A percentile compares a stretch with the other conserved stretches of the same genome.
Evolutionary conservation across 2,113 vertebrate genomes (phyloP).

Genomic region (Chamaetylas fuelleborni): DNA sequence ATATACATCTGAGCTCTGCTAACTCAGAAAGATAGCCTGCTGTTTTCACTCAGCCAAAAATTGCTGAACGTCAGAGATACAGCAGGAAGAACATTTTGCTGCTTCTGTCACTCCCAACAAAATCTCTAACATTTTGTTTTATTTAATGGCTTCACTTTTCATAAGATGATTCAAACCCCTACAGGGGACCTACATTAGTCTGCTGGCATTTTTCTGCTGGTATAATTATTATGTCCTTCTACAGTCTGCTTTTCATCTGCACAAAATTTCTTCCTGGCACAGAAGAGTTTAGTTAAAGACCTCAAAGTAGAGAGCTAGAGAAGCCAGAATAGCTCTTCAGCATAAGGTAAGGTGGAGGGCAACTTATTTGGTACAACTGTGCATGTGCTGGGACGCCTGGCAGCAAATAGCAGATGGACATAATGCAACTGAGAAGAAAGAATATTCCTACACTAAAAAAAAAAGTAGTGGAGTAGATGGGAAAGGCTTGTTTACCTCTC

Average conservation of each 20-base stretch:
- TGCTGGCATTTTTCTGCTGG: conserved; percentile 56
- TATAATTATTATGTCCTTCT: conserved; percentile 51
- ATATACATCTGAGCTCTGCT: neutral
- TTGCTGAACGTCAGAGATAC: conserved; percentile 15
- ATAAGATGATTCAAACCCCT: conserved; percentile 52
- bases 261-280: neutral
- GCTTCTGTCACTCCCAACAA: conserved; percentile 56
- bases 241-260: conserved; percentile 16
- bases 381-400: neutral
- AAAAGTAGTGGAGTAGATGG: neutral
- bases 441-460: neutral
- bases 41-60: conserved; percentile 50
- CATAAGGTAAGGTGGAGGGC: neutral
- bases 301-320: neutral
- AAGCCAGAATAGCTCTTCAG: neutral
- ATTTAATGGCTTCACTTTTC: conserved; percentile 55
- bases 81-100: conserved; percentile 53
- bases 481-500: neutral
- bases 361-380: neutral
- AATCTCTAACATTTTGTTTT: conserved; percentile 61
- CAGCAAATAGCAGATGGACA: conserved; percentile 18
- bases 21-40: conserved; percentile 18
- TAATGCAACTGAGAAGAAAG: neutral
- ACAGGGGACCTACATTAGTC: conserved; percentile 49
- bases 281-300: neutral